Conservation (phyloP, 1,140 invertebrate species). For the Copidosoma floridanum region DNA sequence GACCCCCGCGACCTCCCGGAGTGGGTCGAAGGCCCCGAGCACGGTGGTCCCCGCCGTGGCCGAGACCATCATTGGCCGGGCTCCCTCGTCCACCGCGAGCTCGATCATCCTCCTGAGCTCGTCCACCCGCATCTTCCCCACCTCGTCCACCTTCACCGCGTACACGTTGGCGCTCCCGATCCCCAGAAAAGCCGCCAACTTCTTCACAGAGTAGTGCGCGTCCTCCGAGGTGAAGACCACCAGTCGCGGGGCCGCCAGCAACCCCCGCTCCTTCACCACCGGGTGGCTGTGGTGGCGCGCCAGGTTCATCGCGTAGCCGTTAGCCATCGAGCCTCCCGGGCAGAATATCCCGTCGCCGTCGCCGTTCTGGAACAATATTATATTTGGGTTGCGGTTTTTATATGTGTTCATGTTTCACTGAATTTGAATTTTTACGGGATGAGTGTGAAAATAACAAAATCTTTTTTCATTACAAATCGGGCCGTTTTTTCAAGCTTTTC, state of each 20-base stretch:
- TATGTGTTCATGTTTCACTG: too few relatives aligned
- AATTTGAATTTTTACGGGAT: too few relatives aligned
- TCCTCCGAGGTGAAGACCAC: slow-evolving; percentile 84
- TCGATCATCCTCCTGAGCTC: slow-evolving; percentile 73
- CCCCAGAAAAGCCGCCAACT: slow-evolving; percentile 76
- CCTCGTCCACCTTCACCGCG: slow-evolving; percentile 66
- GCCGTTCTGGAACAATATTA: slow-evolving; percentile 52
- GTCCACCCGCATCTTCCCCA: slow-evolving; percentile 75
- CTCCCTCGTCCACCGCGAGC: slow-evolving; percentile 65
- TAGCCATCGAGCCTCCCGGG: slow-evolving; percentile 93
- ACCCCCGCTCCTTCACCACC: slow-evolving; percentile 65
- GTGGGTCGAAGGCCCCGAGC: slow-evolving; percentile 87
- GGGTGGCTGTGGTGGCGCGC: slow-evolving; percentile 68
- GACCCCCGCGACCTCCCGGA: slow-evolving; percentile 75
- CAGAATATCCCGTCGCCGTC: slow-evolving; percentile 86
- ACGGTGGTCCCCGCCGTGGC: slow-evolving; percentile 86
- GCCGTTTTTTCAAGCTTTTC: too few relatives aligned
- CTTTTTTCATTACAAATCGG: too few relatives aligned
- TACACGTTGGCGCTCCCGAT: slow-evolving; percentile 75
- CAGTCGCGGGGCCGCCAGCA: slow-evolving; percentile 65
- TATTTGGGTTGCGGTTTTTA: too few relatives aligned
- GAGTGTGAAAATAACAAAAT: too few relatives aligned
- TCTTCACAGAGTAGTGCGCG: slow-evolving; percentile 93
- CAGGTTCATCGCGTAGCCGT: slow-evolving; percentile 90
- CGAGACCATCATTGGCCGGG: slow-evolving; percentile 81